Evolutionary conservation across 1,140 invertebrate species (phyloP).

Genomic region (Callitettix versicolor): DNA sequence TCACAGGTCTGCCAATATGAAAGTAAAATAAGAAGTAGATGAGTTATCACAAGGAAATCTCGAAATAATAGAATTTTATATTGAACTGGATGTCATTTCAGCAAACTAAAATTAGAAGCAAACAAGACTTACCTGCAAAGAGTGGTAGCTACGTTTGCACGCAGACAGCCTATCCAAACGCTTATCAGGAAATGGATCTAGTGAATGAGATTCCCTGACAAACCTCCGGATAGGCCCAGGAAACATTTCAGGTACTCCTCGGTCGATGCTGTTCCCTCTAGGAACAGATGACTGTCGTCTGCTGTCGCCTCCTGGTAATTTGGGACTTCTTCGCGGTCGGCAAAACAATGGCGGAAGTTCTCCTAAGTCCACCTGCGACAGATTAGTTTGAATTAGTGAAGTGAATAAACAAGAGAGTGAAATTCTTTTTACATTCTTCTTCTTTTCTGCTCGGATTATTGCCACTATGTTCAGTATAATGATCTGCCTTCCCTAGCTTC

Average conservation of each 20-base stretch:
- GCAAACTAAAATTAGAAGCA: too few species aligned
- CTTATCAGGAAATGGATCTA: conserved; percentile 18
- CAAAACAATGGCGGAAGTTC: conserved; percentile 67
- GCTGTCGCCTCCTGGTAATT: conserved; percentile 42
- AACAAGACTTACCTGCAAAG: conserved; percentile 15
- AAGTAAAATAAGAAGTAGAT: too few species aligned
- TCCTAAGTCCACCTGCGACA: conserved; percentile 55
- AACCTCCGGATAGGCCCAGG: conserved; percentile 27
- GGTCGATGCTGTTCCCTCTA: conserved; percentile 32
- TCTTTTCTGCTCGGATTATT: too few species aligned
- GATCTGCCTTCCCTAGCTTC: too few species aligned
- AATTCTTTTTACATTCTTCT: too few species aligned
- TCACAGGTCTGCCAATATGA: too few species aligned
- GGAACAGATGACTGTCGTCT: conserved; percentile 44
- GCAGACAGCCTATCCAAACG: not conserved
- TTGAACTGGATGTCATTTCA: too few species aligned
- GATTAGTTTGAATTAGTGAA: too few species aligned
- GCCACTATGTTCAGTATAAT: too few species aligned
- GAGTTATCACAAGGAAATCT: too few species aligned
- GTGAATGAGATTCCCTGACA: conserved; percentile 20
- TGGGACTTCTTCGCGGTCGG: conserved; percentile 62
- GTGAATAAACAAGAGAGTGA: too few species aligned
- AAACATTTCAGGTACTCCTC: conserved; percentile 18
- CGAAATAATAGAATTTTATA: too few species aligned
- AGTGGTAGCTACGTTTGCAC: conserved; percentile 16